Evolutionary conservation across 2,888 invertebrate genomes (phyloP).

Genomic region (Rosalia funebris): DNA sequence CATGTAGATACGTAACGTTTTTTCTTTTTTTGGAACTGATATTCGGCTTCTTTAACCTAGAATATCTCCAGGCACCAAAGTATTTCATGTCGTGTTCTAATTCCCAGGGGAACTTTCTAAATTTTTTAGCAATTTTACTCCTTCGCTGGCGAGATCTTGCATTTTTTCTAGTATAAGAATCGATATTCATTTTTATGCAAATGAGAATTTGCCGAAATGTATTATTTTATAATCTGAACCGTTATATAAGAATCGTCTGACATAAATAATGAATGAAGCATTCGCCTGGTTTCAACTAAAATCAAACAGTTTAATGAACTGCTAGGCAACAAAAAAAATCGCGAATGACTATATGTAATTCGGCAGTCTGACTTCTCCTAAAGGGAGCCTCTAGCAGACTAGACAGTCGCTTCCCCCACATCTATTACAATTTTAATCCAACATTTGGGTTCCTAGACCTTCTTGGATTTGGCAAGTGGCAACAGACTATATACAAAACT

Average conservation of each 20-base stretch:
- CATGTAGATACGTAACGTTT: not conserved
- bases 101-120: constrained; percentile 4
- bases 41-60: not conserved
- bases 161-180: constrained; percentile 3
- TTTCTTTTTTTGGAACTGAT: not conserved
- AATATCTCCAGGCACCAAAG: not conserved
- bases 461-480: constrained; percentile 42
- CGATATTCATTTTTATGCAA: constrained; percentile 28
- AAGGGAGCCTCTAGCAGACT: constrained; percentile 54
- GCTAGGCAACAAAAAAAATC: constrained; percentile 56
- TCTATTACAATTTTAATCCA: constrained; percentile 57
- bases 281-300: constrained; percentile 43
- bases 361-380: constrained; percentile 55
- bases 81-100: constrained; percentile 3
- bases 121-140: constrained; percentile 1
- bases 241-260: constrained; percentile 40
- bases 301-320: constrained; percentile 55
- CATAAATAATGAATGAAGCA: constrained; percentile 44
- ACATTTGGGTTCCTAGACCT: constrained; percentile 57
- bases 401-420: constrained; percentile 54
- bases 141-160: not conserved
- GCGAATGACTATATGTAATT: constrained; percentile 58
- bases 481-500: constrained; percentile 26
- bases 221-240: constrained; percentile 31
- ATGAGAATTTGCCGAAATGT: constrained; percentile 33